Conservation (phyloP, 2,888 invertebrate genomes). For the Trichogramma evanescens region DNA sequence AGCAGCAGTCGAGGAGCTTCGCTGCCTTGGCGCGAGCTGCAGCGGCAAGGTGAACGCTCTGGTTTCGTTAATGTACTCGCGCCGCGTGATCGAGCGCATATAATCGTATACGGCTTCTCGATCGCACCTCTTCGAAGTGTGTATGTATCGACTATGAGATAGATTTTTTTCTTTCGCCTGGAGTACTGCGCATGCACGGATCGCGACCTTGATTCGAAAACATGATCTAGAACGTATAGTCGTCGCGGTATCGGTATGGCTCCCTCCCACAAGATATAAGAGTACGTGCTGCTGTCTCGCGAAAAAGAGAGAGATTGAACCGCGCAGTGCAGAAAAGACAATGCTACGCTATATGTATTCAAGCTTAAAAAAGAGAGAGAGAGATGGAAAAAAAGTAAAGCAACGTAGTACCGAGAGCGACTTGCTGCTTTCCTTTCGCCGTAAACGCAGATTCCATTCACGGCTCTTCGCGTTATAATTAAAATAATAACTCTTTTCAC, state of each 20-base stretch:
- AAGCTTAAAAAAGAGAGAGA: not conserved
- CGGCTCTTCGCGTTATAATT: constrained; percentile 25
- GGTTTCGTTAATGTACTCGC: not conserved
- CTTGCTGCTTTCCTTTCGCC: constrained; percentile 20
- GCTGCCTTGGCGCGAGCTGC: not conserved
- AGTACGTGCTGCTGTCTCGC: too few species aligned
- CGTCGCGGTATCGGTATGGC: too few species aligned
- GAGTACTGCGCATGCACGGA: constrained; percentile 4
- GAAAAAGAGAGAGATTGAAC: not conserved
- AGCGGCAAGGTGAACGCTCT: constrained; percentile 16
- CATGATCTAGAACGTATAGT: constrained; percentile 20
- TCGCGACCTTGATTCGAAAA: constrained; percentile 18
- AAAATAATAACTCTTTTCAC: constrained; percentile 29
- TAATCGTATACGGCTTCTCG: not conserved
- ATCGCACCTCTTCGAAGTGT: too few species aligned
- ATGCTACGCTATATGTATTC: too few species aligned
- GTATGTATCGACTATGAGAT: too few species aligned
- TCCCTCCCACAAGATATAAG: too few species aligned
- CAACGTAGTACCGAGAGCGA: not conserved
- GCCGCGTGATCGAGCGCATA: not conserved
- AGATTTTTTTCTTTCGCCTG: not conserved
- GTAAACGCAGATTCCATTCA: constrained; percentile 17
- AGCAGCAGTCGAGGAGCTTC: too few species aligned
- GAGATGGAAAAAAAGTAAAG: not conserved
- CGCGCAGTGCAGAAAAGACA: too few species aligned